Percentiles rank a stretch among this genome's conserved stretches.
phyloP scores from a whole-genome alignment of 2,888 invertebrate genomes.

The Mesoligia furuncula region DNA sequence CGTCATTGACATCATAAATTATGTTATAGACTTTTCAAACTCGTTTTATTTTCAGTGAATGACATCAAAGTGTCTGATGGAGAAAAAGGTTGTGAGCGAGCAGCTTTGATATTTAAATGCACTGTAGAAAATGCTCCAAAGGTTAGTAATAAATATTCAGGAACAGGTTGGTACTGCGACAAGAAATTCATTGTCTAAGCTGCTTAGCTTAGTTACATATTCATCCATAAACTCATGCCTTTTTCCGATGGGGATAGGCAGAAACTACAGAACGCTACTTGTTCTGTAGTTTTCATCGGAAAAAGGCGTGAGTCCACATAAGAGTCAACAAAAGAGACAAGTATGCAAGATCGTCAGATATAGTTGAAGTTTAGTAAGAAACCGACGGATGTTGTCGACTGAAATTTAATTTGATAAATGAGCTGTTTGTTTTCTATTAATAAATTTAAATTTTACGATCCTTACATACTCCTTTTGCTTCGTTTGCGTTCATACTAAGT shows the following conservation, averaged over 20 bases:
- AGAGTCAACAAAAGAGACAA: no score
- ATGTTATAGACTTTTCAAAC: not conserved
- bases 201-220: not conserved
- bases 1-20: not conserved
- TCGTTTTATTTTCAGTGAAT: constrained; percentile 77
- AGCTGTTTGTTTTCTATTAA: no score
- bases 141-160: constrained; percentile 67
- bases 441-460: no score
- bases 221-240: not conserved
- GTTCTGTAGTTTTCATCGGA: no score
- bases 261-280: not conserved
- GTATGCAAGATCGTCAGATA: no score
- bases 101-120: constrained; percentile 82
- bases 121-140: constrained; percentile 79
- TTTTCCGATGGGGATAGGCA: not conserved
- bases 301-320: no score
- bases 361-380: no score
- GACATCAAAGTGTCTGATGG: constrained; percentile 80
- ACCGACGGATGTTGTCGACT: no score
- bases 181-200: not conserved
- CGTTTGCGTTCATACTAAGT: not conserved
- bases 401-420: no score
- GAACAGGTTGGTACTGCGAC: not conserved
- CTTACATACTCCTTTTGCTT: not conserved
- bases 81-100: constrained; percentile 84